These are phyloP conservation scores for Oryzias javanicus DNA, from an alignment of 2,113 vertebrate genomes.

Conservation along the genomic window DNA sequence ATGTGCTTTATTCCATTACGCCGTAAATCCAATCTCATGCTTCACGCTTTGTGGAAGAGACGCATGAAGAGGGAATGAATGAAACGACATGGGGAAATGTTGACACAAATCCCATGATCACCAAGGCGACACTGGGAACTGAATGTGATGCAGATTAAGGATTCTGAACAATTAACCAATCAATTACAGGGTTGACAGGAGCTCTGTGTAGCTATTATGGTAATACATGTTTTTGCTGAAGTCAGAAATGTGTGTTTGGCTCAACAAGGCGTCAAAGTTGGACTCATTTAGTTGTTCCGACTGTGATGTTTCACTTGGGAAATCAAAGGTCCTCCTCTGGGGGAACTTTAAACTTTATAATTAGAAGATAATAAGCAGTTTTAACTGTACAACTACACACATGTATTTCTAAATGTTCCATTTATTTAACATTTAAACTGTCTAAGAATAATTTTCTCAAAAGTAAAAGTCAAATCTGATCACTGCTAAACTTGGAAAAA, in stretches of 20 bases:
- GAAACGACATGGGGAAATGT: conserved; percentile 53
- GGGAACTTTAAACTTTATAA: conserved; percentile 26
- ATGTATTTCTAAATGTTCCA: conserved; percentile 1
- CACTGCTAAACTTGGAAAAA: conserved; percentile 51
- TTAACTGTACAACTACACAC: conserved; percentile 7
- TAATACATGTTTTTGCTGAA: conserved; percentile 30
- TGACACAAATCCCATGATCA: conserved; percentile 70
- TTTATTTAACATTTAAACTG: conserved; percentile 8
- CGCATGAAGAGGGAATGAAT: conserved; percentile 43
- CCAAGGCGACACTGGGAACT: conserved; percentile 35
- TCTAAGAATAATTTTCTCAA: conserved; percentile 21
- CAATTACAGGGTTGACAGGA: conserved; percentile 56
- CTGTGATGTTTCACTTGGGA: conserved; percentile 30
- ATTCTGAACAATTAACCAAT: conserved; percentile 66
- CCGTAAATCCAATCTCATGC: conserved; percentile 77
- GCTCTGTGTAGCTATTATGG: conserved; percentile 38
- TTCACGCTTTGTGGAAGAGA: conserved; percentile 63
- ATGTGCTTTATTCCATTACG: conserved; percentile 74
- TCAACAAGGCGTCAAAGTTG: conserved; percentile 14
- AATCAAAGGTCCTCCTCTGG: conserved; percentile 24
- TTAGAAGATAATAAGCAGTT: conserved; percentile 44
- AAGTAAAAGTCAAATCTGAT: conserved; percentile 36
- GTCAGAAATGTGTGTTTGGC: conserved; percentile 14
- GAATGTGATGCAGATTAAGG: conserved; percentile 37
- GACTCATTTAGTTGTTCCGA: conserved; percentile 14